These are phyloP conservation scores for Thalassoma bifasciatum DNA, from an alignment of 2,113 vertebrate species.

Conservation along the genomic window DNA sequence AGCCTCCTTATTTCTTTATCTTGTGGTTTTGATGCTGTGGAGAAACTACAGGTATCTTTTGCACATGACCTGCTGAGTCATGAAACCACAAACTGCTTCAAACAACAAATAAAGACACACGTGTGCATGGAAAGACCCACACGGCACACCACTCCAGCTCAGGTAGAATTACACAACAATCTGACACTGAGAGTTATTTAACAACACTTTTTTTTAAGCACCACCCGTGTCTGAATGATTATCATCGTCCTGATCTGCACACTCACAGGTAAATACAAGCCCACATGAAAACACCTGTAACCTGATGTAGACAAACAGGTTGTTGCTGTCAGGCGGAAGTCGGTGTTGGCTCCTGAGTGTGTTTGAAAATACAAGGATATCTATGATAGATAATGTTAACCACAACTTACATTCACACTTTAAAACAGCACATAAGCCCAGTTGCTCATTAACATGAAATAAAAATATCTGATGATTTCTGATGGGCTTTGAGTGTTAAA, in stretches of 20 bases:
- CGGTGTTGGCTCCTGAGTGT: neutral
- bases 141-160: neutral
- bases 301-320: neutral
- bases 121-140: neutral
- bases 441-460: slow-evolving; percentile 4
- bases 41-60: neutral
- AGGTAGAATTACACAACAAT: neutral
- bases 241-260: neutral
- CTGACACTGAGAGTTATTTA: neutral
- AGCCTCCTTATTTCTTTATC: neutral
- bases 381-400: too few relatives aligned
- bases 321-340: neutral
- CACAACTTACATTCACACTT: too few relatives aligned
- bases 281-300: slow-evolving; percentile 20
- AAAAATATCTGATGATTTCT: slow-evolving; percentile 5
- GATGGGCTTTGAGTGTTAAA: neutral
- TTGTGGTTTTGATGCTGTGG: neutral
- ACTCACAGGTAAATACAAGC: neutral
- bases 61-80: neutral
- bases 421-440: neutral
- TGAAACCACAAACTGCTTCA: neutral
- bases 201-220: neutral
- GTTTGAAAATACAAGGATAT: too few relatives aligned
- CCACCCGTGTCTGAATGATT: neutral
- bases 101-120: slow-evolving; percentile 2